A percentile compares a stretch with the other conserved stretches of the same genome.
Evolutionary conservation across 1,140 invertebrate genomes (phyloP).

Genomic region (Grapholita molesta): DNA sequence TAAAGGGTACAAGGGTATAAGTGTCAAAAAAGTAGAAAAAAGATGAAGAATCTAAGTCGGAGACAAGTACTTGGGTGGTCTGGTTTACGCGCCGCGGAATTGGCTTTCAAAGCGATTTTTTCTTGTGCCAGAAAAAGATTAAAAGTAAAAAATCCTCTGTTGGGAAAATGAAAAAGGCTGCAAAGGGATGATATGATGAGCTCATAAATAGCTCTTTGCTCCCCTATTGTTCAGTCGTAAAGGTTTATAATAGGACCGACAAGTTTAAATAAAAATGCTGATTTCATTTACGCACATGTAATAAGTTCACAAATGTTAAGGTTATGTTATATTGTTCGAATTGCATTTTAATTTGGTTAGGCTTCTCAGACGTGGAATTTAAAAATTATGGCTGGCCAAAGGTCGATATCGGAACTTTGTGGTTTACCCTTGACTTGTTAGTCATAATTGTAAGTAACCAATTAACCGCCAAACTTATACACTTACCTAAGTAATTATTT

Average conservation of each 20-base stretch:
- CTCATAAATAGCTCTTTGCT: background rate
- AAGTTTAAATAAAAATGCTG: too few species aligned
- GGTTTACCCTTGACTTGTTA: too few species aligned
- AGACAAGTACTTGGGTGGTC: constrained; percentile 18
- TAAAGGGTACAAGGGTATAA: constrained; percentile 46
- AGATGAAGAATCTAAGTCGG: constrained; percentile 36
- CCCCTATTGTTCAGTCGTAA: background rate
- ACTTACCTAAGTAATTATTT: background rate
- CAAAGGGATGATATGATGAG: background rate
- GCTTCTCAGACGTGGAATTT: too few species aligned
- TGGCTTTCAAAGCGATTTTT: background rate
- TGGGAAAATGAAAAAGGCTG: background rate
- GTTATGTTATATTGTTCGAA: too few species aligned
- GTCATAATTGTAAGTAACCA: background rate
- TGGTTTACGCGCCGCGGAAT: background rate
- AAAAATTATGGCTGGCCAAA: too few species aligned
- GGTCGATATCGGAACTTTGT: too few species aligned
- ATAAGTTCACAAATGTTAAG: too few species aligned
- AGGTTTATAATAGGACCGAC: background rate
- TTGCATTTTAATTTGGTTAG: too few species aligned
- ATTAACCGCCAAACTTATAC: background rate
- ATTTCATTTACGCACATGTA: too few species aligned
- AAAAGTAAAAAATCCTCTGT: background rate
- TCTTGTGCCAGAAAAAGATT: background rate
- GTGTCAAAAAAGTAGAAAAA: constrained; percentile 37